phyloP scores from a whole-genome alignment of 2,888 invertebrate species.

The Drosophila conformis region DNA sequence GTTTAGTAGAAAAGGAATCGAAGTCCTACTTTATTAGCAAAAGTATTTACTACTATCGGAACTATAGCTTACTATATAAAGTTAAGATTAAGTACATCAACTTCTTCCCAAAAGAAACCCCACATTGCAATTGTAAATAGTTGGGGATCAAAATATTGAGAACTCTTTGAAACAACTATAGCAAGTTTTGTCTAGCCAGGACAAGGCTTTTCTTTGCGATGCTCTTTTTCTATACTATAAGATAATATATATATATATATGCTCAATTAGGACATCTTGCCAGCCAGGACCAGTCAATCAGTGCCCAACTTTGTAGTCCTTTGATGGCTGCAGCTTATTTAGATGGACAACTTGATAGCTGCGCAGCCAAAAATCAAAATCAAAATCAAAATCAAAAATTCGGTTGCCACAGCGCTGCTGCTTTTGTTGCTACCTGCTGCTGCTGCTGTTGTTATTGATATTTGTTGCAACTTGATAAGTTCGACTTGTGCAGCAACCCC shows the following conservation, averaged over 20 bases:
- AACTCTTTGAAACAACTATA: neutral
- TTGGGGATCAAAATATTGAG: neutral
- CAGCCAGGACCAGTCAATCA: neutral
- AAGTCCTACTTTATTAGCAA: neutral
- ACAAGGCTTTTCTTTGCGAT: neutral
- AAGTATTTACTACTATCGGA: neutral
- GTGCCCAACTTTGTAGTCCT: neutral
- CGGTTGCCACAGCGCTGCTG: constrained; percentile 5
- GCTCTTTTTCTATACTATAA: neutral
- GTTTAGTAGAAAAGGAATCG: neutral
- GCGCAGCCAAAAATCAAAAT: constrained; percentile 17
- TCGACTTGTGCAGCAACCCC: constrained; percentile 35
- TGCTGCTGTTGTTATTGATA: constrained; percentile 29
- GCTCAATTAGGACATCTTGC: neutral
- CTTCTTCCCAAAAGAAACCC: neutral
- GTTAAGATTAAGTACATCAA: neutral
- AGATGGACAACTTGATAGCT: constrained; percentile 7
- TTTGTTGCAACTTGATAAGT: constrained; percentile 61
- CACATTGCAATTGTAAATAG: neutral
- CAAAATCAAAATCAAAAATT: constrained; percentile 33
- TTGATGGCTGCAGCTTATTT: neutral
- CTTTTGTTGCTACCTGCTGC: neutral
- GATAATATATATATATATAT: neutral
- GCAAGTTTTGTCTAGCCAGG: neutral
- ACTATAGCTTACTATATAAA: neutral